A percentile compares a stretch with the other conserved stretches of the same genome.
phyloP scores from a whole-genome alignment of 30 jellyfish, hydroid and myxozoan species.

The Nemopilema nomurai region DNA sequence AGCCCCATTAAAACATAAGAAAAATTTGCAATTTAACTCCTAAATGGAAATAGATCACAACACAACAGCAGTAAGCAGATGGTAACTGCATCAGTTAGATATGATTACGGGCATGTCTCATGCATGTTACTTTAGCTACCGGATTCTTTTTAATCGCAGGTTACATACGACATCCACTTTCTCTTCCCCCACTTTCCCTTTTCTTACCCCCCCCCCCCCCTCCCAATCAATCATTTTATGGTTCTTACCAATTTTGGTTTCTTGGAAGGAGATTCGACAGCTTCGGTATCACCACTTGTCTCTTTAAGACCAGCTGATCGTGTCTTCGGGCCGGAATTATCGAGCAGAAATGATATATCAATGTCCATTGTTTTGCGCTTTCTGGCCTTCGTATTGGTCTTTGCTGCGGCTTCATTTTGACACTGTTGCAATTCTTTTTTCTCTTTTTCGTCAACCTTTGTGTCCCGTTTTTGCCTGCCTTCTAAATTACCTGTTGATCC shows the following conservation, averaged over 20 bases:
- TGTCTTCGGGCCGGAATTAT: conserved; percentile 1
- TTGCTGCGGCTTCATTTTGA: not conserved
- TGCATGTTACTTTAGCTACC: too few relatives aligned
- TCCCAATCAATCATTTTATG: too few relatives aligned
- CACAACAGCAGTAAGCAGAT: too few relatives aligned
- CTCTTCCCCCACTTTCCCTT: too few relatives aligned
- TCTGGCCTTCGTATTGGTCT: not conserved
- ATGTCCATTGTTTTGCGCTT: conserved; percentile 4
- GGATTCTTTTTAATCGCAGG: too few relatives aligned
- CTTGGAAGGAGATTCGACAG: not conserved
- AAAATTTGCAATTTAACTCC: too few relatives aligned
- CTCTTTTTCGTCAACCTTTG: not conserved
- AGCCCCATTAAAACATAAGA: too few relatives aligned
- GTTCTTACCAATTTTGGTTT: conserved; percentile 8
- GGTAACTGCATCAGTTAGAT: too few relatives aligned
- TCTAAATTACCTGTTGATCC: not conserved
- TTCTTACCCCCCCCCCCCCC: too few relatives aligned
- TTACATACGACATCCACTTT: too few relatives aligned
- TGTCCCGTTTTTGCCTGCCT: not conserved
- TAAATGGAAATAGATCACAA: too few relatives aligned
- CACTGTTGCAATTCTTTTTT: not conserved
- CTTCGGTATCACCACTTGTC: not conserved
- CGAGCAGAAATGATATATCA: conserved; percentile 1
- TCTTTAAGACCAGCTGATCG: not conserved
- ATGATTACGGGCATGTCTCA: too few relatives aligned